Evolutionary conservation across 2,888 invertebrate species (phyloP), one percentile per base, ranked within the genome.

Genomic region (Caenorhabditis doughertyi): DNA sequence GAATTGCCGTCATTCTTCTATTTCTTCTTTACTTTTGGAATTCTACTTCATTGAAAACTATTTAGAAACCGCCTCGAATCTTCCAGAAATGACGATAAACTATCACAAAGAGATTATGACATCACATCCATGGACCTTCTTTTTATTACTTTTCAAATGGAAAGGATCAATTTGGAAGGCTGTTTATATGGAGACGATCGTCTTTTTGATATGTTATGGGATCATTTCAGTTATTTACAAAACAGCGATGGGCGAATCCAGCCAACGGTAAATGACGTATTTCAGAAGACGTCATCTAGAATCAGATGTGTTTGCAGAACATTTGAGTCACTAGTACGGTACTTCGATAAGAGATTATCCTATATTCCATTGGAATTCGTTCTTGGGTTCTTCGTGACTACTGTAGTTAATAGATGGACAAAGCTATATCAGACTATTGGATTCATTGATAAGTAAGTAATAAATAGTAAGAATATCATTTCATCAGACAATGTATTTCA

Each of bases 61-160:
- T 56, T 25, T 11, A n/a, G 56, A 32, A n/a, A 25, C 0, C 55
- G 11, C 0, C 18, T 18, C 44, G 53, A 77, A n/a, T n/a, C n/a
- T n/a, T n/a, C n/a, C n/a, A n/a, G n/a, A 74, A 73, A 82, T 87
- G 87, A 87, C 87, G 47, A 80, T 87, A 39, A 87, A 87, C 65
- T 87, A 87, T 42, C 71, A 87, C 64, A 84, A 84, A 44, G 83
- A 81, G 39, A 84, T 86, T 29, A 77, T 79, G 70, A 79, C 81
- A 23, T 84, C 87, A n/a, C 74, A 79, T 51, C 87, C 86, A 13
- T 84, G 84, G 84, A 85, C 86, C 18, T 85, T 87, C 27, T 83
- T 86, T 56, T 65, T 80, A 9, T 56, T 87, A 16, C 83, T 87
- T 11, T 84, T 84, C 44, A 83, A 79, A 67, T 87, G 87, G 87